phyloP scores from a whole-genome alignment of 2,797 vertebrate species.

The Fringilla coelebs region DNA sequence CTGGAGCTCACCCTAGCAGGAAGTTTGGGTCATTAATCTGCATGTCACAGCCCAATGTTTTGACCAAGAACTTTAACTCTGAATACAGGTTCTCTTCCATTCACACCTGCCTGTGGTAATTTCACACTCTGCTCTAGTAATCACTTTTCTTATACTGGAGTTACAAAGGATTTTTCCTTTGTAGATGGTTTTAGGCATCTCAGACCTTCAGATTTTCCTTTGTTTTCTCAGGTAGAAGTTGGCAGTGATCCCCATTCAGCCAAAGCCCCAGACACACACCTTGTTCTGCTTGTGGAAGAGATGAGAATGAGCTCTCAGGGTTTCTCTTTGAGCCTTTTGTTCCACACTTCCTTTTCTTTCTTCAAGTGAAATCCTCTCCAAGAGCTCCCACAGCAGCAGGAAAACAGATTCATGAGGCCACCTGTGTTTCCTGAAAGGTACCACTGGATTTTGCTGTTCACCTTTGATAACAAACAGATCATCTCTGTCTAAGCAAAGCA shows the following conservation, averaged over 20 bases:
- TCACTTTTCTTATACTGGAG: neutral
- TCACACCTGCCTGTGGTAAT: neutral
- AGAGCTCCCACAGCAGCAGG: neutral
- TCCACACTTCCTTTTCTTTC: neutral
- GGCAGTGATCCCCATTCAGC: neutral
- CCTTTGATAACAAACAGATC: neutral
- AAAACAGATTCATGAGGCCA: neutral
- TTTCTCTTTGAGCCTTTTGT: neutral
- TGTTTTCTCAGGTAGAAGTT: neutral
- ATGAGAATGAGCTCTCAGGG: neutral
- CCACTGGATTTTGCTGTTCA: neutral
- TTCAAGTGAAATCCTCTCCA: neutral
- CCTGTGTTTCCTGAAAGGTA: neutral
- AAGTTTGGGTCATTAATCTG: neutral
- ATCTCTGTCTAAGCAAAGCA: neutral
- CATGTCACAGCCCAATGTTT: neutral
- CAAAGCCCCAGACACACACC: neutral
- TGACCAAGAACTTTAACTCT: neutral
- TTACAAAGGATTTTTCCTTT: neutral
- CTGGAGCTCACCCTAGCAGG: neutral
- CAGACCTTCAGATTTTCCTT: neutral
- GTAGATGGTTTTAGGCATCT: neutral
- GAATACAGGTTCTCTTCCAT: neutral
- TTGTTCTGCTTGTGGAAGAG: neutral
- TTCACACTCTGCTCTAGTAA: neutral